Conservation (phyloP, 2,113 vertebrate species). For the Crotalus tigris region DNA sequence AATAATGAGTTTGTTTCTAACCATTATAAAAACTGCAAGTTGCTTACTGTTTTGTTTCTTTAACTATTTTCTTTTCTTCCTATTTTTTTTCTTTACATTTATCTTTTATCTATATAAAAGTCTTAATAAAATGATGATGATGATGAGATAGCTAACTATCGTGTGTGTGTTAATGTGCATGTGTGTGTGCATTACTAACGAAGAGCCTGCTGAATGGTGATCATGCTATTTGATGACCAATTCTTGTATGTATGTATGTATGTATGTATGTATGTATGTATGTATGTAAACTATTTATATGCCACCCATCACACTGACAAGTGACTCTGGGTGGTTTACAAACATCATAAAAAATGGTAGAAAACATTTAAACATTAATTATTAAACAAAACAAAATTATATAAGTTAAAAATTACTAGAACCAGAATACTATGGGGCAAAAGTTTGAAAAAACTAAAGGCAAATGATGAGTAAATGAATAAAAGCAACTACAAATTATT, state of each 20-base stretch:
- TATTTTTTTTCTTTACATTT: background rate
- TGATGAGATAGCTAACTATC: background rate
- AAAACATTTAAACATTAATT: background rate
- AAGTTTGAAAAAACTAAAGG: background rate
- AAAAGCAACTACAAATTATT: background rate
- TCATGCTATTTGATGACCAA: background rate
- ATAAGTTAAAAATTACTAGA: background rate
- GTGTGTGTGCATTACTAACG: background rate
- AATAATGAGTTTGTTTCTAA: background rate
- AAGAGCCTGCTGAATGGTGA: background rate
- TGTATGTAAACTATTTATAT: background rate
- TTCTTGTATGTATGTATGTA: background rate
- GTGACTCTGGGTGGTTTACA: background rate
- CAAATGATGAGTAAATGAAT: background rate
- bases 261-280: too few species aligned
- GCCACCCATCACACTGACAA: background rate
- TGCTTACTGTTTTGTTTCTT: background rate
- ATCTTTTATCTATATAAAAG: background rate
- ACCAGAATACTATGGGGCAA: background rate
- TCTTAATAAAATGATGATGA: background rate
- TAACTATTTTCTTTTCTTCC: background rate
- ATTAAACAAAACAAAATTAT: background rate
- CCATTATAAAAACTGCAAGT: background rate
- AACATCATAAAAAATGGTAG: background rate
- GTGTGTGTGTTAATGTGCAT: background rate